These are phyloP conservation scores for Lypha dubia DNA, from an alignment of 2,888 invertebrate species.

Conservation along the genomic window DNA sequence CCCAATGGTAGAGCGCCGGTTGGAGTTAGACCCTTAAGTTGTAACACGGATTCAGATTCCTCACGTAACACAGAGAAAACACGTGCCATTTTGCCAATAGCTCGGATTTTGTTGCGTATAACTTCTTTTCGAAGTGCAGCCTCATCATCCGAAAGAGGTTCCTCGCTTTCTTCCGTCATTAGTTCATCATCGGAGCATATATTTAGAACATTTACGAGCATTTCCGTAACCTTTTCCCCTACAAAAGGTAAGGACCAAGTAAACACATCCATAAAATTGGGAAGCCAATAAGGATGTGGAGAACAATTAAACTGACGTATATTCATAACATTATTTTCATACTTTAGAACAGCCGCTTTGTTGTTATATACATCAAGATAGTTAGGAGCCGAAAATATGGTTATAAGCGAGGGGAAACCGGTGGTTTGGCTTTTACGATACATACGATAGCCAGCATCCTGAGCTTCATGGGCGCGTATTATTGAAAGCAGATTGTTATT, in stretches of 20 bases:
- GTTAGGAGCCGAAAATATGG: slow-evolving; percentile 99
- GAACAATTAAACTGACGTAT: slow-evolving; percentile 99
- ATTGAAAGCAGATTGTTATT: slow-evolving; percentile 99
- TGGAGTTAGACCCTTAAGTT: slow-evolving; percentile 98
- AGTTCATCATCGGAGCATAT: slow-evolving; percentile 99
- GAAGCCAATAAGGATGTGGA: slow-evolving; percentile 99
- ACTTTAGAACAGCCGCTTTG: slow-evolving; percentile 99
- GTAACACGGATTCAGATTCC: slow-evolving; percentile 99
- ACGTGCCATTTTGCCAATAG: slow-evolving; percentile 99
- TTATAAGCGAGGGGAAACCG: slow-evolving; percentile 99
- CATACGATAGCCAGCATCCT: slow-evolving; percentile 99
- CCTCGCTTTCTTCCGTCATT: slow-evolving; percentile 97
- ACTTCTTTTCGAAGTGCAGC: slow-evolving; percentile 99
- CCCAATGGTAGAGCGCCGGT: slow-evolving; percentile 98
- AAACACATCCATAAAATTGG: slow-evolving; percentile 99
- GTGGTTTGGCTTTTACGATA: slow-evolving; percentile 99
- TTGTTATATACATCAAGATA: slow-evolving; percentile 99
- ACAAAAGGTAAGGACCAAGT: slow-evolving; percentile 99
- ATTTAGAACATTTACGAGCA: slow-evolving; percentile 99
- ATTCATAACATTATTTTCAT: slow-evolving; percentile 99
- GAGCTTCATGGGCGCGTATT: slow-evolving; percentile 99
- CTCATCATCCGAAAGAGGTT: slow-evolving; percentile 85
- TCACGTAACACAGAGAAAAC: slow-evolving; percentile 99
- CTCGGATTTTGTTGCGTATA: slow-evolving; percentile 99
- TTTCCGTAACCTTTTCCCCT: slow-evolving; percentile 99